Conservation (phyloP, 2,888 invertebrate species). For the Parnassius smintheus region DNA sequence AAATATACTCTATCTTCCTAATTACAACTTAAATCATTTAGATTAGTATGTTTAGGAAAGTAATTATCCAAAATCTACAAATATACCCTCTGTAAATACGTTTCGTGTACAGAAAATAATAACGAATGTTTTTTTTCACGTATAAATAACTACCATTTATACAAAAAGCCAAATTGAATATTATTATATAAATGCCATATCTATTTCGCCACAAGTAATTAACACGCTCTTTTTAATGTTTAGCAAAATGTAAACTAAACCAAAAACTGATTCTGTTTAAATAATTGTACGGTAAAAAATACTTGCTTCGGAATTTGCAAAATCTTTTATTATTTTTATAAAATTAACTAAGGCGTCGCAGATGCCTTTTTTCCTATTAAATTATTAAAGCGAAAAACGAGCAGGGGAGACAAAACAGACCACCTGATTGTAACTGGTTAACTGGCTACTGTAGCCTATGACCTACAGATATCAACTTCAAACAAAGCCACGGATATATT, state of each 20-base stretch:
- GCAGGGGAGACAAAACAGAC: too few relatives aligned
- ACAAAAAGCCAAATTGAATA: background rate
- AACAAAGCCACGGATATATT: too few relatives aligned
- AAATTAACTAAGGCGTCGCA: too few relatives aligned
- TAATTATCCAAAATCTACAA: slow-evolving; percentile 22
- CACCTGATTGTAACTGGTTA: too few relatives aligned
- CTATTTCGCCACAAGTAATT: background rate
- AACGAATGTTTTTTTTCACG: slow-evolving; percentile 5
- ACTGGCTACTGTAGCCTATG: too few relatives aligned
- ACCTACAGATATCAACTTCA: too few relatives aligned
- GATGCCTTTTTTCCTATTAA: too few relatives aligned
- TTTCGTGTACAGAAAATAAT: slow-evolving; percentile 10
- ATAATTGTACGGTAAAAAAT: too few relatives aligned
- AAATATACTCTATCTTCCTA: slow-evolving; percentile 19
- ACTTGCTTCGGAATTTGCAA: too few relatives aligned
- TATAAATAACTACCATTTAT: slow-evolving; percentile 1
- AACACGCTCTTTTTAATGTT: too few relatives aligned
- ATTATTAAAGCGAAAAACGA: too few relatives aligned
- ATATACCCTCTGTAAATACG: slow-evolving; percentile 18
- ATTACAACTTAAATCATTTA: slow-evolving; percentile 21
- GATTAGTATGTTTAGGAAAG: slow-evolving; percentile 23
- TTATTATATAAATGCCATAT: background rate
- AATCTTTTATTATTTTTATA: too few relatives aligned
- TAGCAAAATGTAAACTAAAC: background rate
- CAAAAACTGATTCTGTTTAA: background rate